Evolutionary conservation across 2,113 vertebrate species (phyloP), one percentile per base, ranked within the genome.

Genomic region (Callionymus lyra): DNA sequence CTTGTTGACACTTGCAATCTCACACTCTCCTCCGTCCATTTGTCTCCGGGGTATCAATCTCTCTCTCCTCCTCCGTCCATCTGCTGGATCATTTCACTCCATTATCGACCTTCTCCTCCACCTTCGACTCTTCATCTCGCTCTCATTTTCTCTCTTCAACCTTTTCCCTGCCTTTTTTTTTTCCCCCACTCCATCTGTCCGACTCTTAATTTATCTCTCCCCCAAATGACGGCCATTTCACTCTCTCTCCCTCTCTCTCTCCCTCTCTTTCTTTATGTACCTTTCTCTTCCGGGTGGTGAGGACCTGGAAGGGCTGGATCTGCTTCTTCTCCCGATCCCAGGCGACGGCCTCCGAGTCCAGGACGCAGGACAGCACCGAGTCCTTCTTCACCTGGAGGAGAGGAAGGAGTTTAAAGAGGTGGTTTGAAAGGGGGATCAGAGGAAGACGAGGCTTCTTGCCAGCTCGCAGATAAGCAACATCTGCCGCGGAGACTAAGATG

Each of bases 291-390:
- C 90, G 82, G 0, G 90, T 93, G 62, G 88, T 92, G 34, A 95
- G 86, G 27, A 94, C 87, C 73, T 95, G 91, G 73, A 94, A 94
- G 0, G 91, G 89, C 54, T 91, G 92, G 52, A 95, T 92, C 68
- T 91, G 91, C 44, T 84, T 88, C 68, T 89, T 92, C 52, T 87
- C 85, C 1, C 65, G 71, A 53, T 93, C 89, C 91, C 92, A 95
- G 11, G 92, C 91, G 41, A 95, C 91, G 0, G 88, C 91, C 62
- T 95, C 92, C 0, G 88, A 40, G 61, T 95, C 92, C 60, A 94
- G 63, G 38, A 95, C 87, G 21, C 89, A 95, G 11, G 88, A 90
- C 0, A 76, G 63, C 45, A 94, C 90, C 0, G 78, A 82, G 0
- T 66, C 80, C 57, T 82, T 86, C 72, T 84, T 90, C 44, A 93